Evolutionary conservation across 2,888 invertebrate species (phyloP).

Genomic region (Chymomyza fuscimana): DNA sequence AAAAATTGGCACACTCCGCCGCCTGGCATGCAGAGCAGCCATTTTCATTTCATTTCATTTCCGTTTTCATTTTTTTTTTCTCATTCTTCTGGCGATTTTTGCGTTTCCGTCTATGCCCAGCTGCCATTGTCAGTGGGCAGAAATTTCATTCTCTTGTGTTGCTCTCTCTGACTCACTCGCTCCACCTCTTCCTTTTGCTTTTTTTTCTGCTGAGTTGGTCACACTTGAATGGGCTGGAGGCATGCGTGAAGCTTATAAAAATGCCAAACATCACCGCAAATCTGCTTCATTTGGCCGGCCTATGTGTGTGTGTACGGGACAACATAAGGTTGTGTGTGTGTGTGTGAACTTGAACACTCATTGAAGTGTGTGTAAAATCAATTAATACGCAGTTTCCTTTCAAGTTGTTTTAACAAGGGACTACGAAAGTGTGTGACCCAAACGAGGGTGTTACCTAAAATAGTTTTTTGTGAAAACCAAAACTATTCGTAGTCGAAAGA

Average conservation of each 20-base stretch:
- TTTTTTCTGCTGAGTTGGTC: conserved; percentile 25
- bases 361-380: conserved; percentile 60
- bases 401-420: conserved; percentile 49
- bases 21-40: conserved; percentile 69
- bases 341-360: conserved; percentile 47
- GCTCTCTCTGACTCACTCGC: background rate
- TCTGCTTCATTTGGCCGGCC: conserved; percentile 43
- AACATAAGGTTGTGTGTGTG: conserved; percentile 7
- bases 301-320: conserved; percentile 4
- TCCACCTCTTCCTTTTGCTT: conserved; percentile 4
- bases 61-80: background rate
- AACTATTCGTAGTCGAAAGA: no score
- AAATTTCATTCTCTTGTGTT: no score
- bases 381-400: conserved; percentile 62
- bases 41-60: conserved; percentile 42
- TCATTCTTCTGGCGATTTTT: background rate
- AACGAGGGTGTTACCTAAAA: background rate
- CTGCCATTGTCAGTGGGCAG: no score
- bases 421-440: background rate
- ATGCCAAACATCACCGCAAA: conserved; percentile 50
- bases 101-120: background rate
- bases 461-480: no score
- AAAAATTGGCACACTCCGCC: conserved; percentile 69
- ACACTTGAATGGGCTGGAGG: background rate
- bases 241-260: conserved; percentile 39